These are phyloP conservation scores for Doris montereyensis DNA, from an alignment of 2,888 invertebrate genomes.

Conservation along the genomic window DNA sequence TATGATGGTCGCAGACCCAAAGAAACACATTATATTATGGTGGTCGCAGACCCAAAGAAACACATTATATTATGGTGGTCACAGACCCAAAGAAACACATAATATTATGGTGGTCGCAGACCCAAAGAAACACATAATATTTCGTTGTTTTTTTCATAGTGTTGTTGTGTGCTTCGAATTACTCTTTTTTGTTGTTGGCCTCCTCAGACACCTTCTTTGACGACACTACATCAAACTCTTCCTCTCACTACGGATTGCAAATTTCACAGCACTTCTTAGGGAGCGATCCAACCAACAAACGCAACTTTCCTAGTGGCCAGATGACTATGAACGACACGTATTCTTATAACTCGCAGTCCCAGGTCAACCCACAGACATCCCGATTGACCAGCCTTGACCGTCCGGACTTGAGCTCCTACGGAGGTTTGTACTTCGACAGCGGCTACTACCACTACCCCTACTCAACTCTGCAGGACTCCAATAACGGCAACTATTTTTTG, in stretches of 20 bases:
- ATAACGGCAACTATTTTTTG: slow-evolving; percentile 10
- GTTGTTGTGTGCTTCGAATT: neutral
- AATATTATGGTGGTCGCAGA: no score
- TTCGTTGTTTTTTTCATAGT: no score
- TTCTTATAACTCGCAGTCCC: slow-evolving; percentile 23
- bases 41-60: no score
- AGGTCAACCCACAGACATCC: neutral
- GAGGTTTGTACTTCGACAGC: slow-evolving; percentile 31
- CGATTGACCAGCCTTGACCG: neutral
- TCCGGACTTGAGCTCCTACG: neutral
- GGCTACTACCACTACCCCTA: slow-evolving; percentile 32
- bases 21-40: no score
- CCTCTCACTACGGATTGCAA: no score
- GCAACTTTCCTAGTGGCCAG: slow-evolving; percentile 13
- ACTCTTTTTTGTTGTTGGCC: neutral
- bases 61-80: no score
- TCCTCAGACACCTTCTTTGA: slow-evolving; percentile 21
- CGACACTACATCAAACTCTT: no score
- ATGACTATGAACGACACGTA: neutral
- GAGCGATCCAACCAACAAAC: slow-evolving; percentile 16
- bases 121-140: no score
- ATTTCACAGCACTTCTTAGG: slow-evolving; percentile 30
- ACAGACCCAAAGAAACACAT: no score
- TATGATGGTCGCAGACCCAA: no score
- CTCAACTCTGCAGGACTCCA: slow-evolving; percentile 27